These are phyloP conservation scores for Lordiphosa andalusiaca DNA, from an alignment of 2,888 invertebrate genomes.

Conservation along the genomic window DNA sequence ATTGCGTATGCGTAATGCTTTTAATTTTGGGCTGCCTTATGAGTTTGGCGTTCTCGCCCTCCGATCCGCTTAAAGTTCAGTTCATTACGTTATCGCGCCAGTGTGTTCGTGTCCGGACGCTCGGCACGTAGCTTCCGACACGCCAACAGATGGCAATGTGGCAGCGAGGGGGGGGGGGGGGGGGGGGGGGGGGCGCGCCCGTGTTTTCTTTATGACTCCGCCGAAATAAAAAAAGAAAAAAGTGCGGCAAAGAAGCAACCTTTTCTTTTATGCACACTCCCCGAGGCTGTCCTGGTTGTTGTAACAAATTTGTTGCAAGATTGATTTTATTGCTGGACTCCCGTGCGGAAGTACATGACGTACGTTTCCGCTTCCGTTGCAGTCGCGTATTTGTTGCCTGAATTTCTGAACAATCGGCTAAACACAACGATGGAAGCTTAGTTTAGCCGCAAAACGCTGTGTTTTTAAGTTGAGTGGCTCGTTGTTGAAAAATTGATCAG, in stretches of 20 bases:
- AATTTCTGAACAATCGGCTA: background rate
- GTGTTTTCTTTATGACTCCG: too few relatives aligned
- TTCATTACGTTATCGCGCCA: conserved; percentile 75
- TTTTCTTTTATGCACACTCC: conserved; percentile 45
- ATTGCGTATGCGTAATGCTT: conserved; percentile 70
- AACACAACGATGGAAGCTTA: background rate
- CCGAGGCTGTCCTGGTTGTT: conserved; percentile 30
- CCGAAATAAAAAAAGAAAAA: conserved; percentile 16
- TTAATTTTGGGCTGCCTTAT: conserved; percentile 50
- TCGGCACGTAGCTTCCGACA: conserved; percentile 74
- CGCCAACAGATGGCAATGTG: conserved; percentile 33
- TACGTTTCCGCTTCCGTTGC: conserved; percentile 77
- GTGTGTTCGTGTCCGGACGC: conserved; percentile 68
- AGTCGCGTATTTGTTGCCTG: conserved; percentile 16
- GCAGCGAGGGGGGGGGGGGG: background rate
- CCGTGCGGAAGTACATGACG: conserved; percentile 70
- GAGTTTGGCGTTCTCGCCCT: conserved; percentile 31
- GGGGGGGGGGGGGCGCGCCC: background rate
- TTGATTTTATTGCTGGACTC: conserved; percentile 65
- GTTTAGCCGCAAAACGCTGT: conserved; percentile 50
- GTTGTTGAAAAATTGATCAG: conserved; percentile 42
- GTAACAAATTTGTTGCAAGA: conserved; percentile 70
- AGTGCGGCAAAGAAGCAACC: conserved; percentile 23
- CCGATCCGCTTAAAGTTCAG: conserved; percentile 24
- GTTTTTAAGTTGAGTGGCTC: conserved; percentile 62